Evolutionary conservation across 2,797 vertebrate species (phyloP).

Genomic region (Macroramphosus scolopax): DNA sequence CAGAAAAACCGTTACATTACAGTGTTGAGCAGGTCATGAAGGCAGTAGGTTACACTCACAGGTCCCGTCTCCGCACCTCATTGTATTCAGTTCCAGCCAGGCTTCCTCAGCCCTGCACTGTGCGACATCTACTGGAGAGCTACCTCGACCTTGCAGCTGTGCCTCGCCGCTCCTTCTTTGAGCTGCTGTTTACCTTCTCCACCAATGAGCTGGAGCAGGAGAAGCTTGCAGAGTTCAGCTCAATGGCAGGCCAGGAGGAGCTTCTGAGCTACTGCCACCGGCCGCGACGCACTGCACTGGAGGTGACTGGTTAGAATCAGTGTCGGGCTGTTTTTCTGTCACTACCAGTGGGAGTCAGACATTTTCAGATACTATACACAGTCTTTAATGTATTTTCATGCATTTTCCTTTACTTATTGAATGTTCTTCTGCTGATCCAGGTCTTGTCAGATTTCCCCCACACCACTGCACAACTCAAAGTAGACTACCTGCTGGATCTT

Average conservation of each 20-base stretch:
- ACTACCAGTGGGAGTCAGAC: too few relatives aligned
- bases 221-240: slow-evolving; percentile 89
- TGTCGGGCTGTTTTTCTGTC: background rate
- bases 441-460: slow-evolving; percentile 89
- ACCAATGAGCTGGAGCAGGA: slow-evolving; percentile 81
- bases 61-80: too few relatives aligned
- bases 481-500: slow-evolving; percentile 87
- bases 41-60: too few relatives aligned
- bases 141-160: slow-evolving; percentile 87
- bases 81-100: slow-evolving; percentile 61
- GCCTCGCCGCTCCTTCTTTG: slow-evolving; percentile 92
- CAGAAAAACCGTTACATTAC: too few relatives aligned
- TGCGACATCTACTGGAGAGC: slow-evolving; percentile 79
- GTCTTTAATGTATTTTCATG: too few relatives aligned
- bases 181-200: slow-evolving; percentile 83
- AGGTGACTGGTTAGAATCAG: slow-evolving; percentile 63
- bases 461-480: slow-evolving; percentile 78
- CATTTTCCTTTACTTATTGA: background rate
- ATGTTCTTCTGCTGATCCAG: slow-evolving; percentile 61
- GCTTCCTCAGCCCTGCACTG: slow-evolving; percentile 84
- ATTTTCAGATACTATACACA: background rate
- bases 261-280: slow-evolving; percentile 87
- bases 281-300: slow-evolving; percentile 85
- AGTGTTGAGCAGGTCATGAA: too few relatives aligned
- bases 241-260: slow-evolving; percentile 85